Percentiles rank a stretch among this genome's conserved stretches.
These are phyloP conservation scores for Lycaena phlaeas DNA, from an alignment of 2,888 invertebrate species.

Conservation along the genomic window DNA sequence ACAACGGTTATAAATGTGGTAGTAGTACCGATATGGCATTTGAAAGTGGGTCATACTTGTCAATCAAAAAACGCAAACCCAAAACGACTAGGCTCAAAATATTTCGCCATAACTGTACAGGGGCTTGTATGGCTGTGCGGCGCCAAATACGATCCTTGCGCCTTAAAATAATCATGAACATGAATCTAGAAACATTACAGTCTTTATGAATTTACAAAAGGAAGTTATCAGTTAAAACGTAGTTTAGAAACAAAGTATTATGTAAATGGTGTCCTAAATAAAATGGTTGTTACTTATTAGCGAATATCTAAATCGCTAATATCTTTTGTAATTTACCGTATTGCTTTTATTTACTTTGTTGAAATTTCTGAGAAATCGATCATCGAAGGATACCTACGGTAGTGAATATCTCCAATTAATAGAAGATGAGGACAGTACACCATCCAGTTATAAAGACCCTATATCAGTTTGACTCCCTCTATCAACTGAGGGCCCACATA, in stretches of 20 bases:
- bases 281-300: neutral
- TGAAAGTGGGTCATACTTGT: neutral
- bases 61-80: neutral
- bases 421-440: too few relatives aligned
- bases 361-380: too few relatives aligned
- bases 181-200: conserved; percentile 1
- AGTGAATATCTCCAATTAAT: too few relatives aligned
- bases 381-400: too few relatives aligned
- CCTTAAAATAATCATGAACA: neutral
- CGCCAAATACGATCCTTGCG: neutral
- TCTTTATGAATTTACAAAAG: conserved; percentile 2
- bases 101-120: neutral
- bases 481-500: too few relatives aligned
- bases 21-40: neutral
- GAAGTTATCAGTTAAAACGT: conserved; percentile 3
- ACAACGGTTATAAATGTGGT: too few relatives aligned
- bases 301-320: neutral
- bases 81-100: neutral
- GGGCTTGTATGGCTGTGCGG: neutral
- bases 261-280: conserved; percentile 1
- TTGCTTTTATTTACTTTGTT: too few relatives aligned
- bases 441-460: too few relatives aligned
- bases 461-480: too few relatives aligned
- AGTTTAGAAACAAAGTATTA: neutral
- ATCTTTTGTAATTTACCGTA: too few relatives aligned